These are phyloP conservation scores for Epinotia nisella DNA, from an alignment of 2,888 invertebrate species.

Conservation along the genomic window DNA sequence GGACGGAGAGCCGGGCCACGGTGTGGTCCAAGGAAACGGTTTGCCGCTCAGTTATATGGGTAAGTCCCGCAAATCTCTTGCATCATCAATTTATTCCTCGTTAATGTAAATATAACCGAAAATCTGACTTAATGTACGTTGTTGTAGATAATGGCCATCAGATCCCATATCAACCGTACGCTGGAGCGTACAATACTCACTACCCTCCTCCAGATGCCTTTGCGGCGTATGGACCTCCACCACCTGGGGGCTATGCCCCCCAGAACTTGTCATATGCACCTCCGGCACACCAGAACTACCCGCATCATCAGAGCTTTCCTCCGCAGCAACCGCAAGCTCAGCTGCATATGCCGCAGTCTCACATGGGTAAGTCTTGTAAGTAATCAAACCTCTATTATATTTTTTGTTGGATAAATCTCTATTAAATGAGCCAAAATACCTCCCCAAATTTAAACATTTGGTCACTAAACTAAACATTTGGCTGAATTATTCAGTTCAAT, in stretches of 20 bases:
- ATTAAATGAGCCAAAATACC: background rate
- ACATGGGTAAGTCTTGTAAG: conserved; percentile 71
- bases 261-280: conserved; percentile 81
- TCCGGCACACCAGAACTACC: conserved; percentile 81
- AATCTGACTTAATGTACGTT: conserved; percentile 47
- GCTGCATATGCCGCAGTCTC: conserved; percentile 78
- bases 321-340: conserved; percentile 78
- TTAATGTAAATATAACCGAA: background rate
- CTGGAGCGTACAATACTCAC: conserved; percentile 81
- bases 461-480: too few relatives aligned
- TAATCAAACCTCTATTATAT: conserved; percentile 44
- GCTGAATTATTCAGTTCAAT: too few relatives aligned
- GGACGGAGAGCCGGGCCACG: conserved; percentile 82
- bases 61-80: conserved; percentile 53
- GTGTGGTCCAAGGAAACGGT: conserved; percentile 82
- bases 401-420: background rate
- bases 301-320: conserved; percentile 80
- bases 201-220: conserved; percentile 82
- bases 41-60: conserved; percentile 83
- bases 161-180: conserved; percentile 81
- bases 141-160: conserved; percentile 82
- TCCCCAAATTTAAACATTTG: background rate
- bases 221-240: conserved; percentile 79
- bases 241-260: conserved; percentile 79
- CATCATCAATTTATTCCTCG: background rate